Base-by-base conservation (phyloP, 2,113 vertebrate species). In the Hemibagrus wyckioides region DNA sequence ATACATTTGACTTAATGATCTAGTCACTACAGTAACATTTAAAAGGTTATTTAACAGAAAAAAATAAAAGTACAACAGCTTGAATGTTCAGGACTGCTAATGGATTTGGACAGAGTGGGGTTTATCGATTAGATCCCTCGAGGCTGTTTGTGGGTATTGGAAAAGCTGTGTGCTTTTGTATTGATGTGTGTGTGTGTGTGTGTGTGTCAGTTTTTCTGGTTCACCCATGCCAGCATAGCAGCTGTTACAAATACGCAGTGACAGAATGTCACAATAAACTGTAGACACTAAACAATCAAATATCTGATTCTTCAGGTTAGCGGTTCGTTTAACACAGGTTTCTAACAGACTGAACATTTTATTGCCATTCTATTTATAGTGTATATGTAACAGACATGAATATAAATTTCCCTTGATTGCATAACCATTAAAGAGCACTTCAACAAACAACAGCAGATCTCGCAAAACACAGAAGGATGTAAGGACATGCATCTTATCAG, bases 141-240 rank as follows among this genome's bases (percentile, higher is more conserved):
- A 59, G 54, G 54, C 79, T 59, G 15, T 56, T 80, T 56, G 5
- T 39, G 54, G 6, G 54, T 41, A 6, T 39, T 57, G 79, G 79
- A 80, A 80, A 80, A 57, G 30, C 30, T 0, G 3, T 80, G 79
- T 19, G 44, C 75, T 30, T 50, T 77, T 0, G 10, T 23, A 83
- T 67, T 48, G 81, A 83, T 82, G 6, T 23, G 28, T 52, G 76
- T 79, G 52, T 56, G 77, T 33, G 25, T 79, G 76, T 52, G 80
- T 28, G 56, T 48, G 23, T 23, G 33, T 57, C 30, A 13, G 33
- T 28, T 33, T 76, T 76, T 76, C 73, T 48, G 73, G 13, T n/a
- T 76, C 23, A 76, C 25, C 13, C 25, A n/a, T 50, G 23, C 48
- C 41, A 48, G 19, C 36, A 41, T 13, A 44, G 71, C 23, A 44